phyloP scores from a whole-genome alignment of 2,888 invertebrate genomes.

The Conops quadrifasciatus region DNA sequence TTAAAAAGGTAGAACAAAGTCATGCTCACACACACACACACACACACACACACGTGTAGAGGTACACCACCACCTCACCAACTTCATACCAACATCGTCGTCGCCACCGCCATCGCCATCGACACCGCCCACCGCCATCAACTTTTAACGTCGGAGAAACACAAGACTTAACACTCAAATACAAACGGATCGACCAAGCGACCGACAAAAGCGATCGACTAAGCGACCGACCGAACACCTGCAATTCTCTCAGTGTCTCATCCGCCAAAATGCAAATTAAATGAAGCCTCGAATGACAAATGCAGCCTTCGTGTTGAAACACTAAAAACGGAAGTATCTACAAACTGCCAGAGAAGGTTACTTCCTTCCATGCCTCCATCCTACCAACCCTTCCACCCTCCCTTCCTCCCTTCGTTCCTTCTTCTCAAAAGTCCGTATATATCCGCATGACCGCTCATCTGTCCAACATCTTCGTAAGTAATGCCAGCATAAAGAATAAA shows the following conservation, averaged over 20 bases:
- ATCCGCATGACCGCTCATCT: neutral
- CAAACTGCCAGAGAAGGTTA: neutral
- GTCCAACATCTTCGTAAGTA: conserved; percentile 37
- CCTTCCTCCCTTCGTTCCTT: neutral
- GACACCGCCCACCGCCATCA: too few relatives aligned
- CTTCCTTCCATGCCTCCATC: neutral
- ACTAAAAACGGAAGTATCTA: conserved; percentile 18
- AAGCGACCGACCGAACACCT: neutral
- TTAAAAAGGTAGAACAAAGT: too few relatives aligned
- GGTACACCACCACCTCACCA: neutral
- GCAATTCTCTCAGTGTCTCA: neutral
- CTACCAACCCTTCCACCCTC: neutral
- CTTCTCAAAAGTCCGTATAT: neutral
- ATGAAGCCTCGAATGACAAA: conserved; percentile 42
- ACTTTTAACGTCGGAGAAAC: neutral
- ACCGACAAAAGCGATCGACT: too few relatives aligned
- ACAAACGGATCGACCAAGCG: neutral
- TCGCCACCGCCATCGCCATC: neutral
- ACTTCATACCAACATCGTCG: neutral
- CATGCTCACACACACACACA: too few relatives aligned
- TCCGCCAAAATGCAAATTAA: conserved; percentile 45
- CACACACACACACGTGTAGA: too few relatives aligned
- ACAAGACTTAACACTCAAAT: too few relatives aligned
- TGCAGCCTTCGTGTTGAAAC: conserved; percentile 33
- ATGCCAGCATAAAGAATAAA: conserved; percentile 39